Percentiles rank a stretch among this genome's conserved stretches.
phyloP scores from a whole-genome alignment of 2,888 invertebrate genomes.

The Hybos culiciformis region DNA sequence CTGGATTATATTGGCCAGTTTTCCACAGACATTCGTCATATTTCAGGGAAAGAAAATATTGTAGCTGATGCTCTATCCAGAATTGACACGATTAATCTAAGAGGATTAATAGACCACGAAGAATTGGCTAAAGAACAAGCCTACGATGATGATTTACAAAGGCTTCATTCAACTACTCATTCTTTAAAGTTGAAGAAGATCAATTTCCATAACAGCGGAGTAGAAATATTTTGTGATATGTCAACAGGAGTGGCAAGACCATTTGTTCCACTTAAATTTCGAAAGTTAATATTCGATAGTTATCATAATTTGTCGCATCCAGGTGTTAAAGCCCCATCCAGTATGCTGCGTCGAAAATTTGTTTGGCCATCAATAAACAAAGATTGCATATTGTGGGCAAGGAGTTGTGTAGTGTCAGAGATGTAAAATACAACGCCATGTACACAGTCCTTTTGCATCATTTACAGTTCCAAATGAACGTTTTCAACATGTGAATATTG shows the following conservation, averaged over 20 bases:
- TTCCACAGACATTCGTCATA: slow-evolving; percentile 9
- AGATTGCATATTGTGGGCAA: neutral
- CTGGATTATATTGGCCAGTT: slow-evolving; percentile 8
- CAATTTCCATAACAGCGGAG: neutral
- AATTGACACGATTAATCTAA: slow-evolving; percentile 4
- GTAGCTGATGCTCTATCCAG: slow-evolving; percentile 8
- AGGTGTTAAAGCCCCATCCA: slow-evolving; percentile 11
- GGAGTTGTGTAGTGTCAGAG: neutral
- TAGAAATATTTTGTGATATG: neutral
- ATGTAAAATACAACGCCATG: neutral
- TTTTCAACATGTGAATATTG: neutral
- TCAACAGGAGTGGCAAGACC: neutral
- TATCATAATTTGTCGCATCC: slow-evolving; percentile 16
- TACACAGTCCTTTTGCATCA: neutral
- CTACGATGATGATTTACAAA: neutral
- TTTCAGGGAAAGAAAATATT: slow-evolving; percentile 6
- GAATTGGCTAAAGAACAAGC: slow-evolving; percentile 4
- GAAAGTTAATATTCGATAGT: slow-evolving; percentile 2
- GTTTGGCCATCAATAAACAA: neutral
- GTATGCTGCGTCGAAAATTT: neutral
- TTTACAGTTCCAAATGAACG: neutral
- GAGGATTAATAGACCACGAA: neutral
- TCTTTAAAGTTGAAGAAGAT: neutral
- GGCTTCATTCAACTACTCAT: neutral
- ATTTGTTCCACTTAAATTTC: neutral